phyloP scores from a whole-genome alignment of 2,113 vertebrate genomes.

The Dasyprocta punctata region DNA sequence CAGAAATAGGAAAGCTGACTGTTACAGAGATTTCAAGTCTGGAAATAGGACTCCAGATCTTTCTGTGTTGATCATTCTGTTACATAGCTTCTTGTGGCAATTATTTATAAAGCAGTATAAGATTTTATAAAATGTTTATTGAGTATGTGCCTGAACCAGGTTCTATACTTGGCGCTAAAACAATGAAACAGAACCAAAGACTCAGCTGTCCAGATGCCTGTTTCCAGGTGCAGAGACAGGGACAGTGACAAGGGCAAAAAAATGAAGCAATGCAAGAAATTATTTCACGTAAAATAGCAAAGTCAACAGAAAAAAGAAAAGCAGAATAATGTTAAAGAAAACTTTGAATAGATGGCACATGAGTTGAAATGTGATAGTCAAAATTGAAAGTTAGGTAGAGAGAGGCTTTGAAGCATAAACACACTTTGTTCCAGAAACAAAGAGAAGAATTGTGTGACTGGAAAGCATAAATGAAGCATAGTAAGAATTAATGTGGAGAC shows the following conservation, averaged over 20 bases:
- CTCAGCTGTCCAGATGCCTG: neutral
- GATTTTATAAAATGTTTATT: neutral
- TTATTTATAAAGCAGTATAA: neutral
- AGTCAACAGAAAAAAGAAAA: neutral
- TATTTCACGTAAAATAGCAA: neutral
- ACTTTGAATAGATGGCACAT: neutral
- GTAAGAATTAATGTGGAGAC: neutral
- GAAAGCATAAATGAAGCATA: neutral
- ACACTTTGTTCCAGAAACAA: neutral
- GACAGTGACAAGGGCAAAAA: neutral
- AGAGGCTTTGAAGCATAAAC: neutral
- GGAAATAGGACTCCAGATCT: neutral
- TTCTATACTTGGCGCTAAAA: neutral
- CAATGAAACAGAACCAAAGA: neutral
- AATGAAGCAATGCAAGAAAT: neutral
- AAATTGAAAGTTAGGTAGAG: neutral
- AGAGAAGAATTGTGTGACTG: neutral
- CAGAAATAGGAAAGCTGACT: neutral
- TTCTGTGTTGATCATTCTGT: neutral
- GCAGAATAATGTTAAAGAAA: neutral
- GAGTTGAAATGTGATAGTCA: neutral
- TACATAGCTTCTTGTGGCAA: neutral
- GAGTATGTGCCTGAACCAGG: neutral
- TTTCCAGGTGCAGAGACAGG: neutral
- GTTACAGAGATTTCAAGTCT: neutral